phyloP scores from a whole-genome alignment of 1,140 invertebrate species.

The Formica exsecta region DNA sequence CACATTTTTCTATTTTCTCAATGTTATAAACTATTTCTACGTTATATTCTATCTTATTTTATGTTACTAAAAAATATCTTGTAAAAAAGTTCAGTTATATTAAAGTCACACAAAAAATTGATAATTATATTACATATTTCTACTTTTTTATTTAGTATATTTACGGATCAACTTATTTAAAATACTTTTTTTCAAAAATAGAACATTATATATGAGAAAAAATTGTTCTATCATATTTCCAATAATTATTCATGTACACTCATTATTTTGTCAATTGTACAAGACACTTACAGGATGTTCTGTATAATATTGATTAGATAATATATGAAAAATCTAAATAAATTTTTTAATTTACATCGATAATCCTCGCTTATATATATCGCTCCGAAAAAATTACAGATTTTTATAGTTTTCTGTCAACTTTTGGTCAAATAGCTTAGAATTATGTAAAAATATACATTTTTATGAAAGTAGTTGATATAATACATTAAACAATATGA shows the following conservation, averaged over 20 bases:
- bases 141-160: constrained; percentile 5
- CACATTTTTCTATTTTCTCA: background rate
- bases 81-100: background rate
- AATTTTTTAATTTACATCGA: background rate
- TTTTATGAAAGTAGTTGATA: background rate
- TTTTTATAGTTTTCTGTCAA: background rate
- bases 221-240: background rate
- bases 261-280: background rate
- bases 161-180: background rate
- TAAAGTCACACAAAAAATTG: background rate
- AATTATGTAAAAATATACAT: background rate
- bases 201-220: background rate
- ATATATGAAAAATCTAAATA: background rate
- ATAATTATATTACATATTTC: background rate
- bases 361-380: background rate
- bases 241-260: background rate
- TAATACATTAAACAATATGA: background rate
- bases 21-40: background rate
- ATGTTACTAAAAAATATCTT: background rate
- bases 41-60: background rate
- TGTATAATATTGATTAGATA: background rate
- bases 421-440: background rate
- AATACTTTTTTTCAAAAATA: background rate
- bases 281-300: no score
- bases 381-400: background rate